These are phyloP conservation scores for Heterotilapia buettikoferi DNA, from an alignment of 2,113 vertebrate species.

Conservation along the genomic window DNA sequence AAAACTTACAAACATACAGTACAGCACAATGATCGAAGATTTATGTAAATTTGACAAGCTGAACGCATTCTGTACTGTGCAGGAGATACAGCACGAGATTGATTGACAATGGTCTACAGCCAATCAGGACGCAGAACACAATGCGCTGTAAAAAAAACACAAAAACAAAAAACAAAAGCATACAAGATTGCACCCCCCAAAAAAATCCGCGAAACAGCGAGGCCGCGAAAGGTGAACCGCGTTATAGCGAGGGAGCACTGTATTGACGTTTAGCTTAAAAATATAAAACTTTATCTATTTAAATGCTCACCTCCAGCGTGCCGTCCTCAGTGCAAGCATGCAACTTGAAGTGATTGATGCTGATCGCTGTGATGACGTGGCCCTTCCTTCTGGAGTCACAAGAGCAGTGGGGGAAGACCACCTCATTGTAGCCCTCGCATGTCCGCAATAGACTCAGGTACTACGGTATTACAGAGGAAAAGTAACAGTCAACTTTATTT, in stretches of 20 bases:
- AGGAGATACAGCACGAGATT: background rate
- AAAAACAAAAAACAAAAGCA: background rate
- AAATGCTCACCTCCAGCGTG: constrained; percentile 81
- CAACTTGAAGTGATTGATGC: constrained; percentile 94
- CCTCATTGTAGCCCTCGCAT: constrained; percentile 94
- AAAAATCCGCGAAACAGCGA: background rate
- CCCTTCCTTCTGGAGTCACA: constrained; percentile 95
- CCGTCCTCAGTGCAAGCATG: constrained; percentile 95
- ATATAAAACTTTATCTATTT: background rate
- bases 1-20: background rate
- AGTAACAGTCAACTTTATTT: background rate
- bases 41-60: background rate
- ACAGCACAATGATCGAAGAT: background rate
- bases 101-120: rapidly evolving
- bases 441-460: constrained; percentile 90
- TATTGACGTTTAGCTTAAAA: background rate
- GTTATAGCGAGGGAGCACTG: background rate
- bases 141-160: background rate
- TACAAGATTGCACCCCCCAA: rapidly evolving
- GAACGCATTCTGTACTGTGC: background rate
- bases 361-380: constrained; percentile 91
- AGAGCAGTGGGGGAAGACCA: constrained; percentile 92
- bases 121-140: background rate
- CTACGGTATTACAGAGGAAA: constrained; percentile 47
- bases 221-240: background rate